Evolutionary conservation across 2,797 vertebrate species (phyloP).

Genomic region (Naso thynnoides): DNA sequence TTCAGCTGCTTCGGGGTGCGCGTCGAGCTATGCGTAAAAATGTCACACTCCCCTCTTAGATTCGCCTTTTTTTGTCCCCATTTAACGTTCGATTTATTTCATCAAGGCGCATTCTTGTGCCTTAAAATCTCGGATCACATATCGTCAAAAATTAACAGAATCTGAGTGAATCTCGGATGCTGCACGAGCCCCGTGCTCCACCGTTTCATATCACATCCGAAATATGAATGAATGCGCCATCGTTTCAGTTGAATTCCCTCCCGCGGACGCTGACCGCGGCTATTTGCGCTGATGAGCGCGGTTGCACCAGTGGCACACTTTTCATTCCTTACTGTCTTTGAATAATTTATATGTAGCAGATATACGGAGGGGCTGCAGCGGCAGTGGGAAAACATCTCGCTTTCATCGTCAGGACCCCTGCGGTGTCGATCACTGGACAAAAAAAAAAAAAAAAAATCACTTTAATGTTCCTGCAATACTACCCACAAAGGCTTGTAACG

Average conservation of each 20-base stretch:
- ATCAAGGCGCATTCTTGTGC: too few relatives aligned
- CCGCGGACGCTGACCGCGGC: constrained; percentile 32
- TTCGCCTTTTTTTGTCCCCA: background rate
- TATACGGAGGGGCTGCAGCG: constrained; percentile 22
- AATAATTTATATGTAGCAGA: constrained; percentile 69
- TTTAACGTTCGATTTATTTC: too few relatives aligned
- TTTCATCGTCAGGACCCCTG: constrained; percentile 60
- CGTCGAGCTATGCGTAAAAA: constrained; percentile 54
- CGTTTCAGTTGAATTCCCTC: constrained; percentile 1
- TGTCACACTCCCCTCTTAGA: background rate
- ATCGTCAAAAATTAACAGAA: background rate
- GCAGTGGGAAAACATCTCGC: constrained; percentile 32
- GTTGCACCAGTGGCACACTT: constrained; percentile 41
- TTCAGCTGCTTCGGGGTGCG: background rate
- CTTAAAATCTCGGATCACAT: background rate
- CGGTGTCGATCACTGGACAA: constrained; percentile 39
- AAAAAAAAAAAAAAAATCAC: too few relatives aligned
- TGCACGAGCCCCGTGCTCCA: background rate
- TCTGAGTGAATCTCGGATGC: background rate
- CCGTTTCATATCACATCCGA: background rate
- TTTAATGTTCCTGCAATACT: constrained; percentile 46
- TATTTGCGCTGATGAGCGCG: constrained; percentile 32
- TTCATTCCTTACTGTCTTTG: constrained; percentile 27
- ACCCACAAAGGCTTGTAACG: background rate
- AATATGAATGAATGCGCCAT: constrained; percentile 50